Conservation (phyloP, 2,797 vertebrate species). For the Crypturellus tataupa region DNA sequence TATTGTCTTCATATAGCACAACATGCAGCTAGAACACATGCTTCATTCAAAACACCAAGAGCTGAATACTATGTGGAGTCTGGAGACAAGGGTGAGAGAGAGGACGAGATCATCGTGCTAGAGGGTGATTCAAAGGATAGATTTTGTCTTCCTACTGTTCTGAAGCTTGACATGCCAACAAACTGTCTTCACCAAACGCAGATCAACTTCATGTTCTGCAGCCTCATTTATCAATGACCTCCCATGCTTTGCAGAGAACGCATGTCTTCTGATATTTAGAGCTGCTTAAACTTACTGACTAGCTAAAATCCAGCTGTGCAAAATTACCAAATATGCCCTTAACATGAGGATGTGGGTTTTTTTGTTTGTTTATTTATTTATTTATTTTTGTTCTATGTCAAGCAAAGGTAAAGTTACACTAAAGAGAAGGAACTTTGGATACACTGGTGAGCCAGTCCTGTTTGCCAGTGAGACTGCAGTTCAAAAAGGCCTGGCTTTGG, state of each 20-base stretch:
- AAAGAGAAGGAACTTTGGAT: neutral
- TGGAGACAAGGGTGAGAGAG: neutral
- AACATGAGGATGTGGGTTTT: neutral
- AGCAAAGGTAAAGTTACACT: neutral
- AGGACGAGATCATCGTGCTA: neutral
- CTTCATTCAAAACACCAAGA: neutral
- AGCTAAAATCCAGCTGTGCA: neutral
- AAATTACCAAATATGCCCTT: neutral
- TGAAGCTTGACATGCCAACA: neutral
- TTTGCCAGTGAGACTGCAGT: neutral
- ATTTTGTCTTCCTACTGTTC: neutral
- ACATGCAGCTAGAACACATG: neutral
- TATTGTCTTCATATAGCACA: neutral
- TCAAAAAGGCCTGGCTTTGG: conserved; percentile 6
- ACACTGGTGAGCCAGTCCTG: neutral
- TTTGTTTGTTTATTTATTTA: neutral
- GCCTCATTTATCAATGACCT: neutral
- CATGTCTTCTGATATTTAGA: neutral
- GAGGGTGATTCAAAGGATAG: neutral
- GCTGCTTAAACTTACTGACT: neutral
- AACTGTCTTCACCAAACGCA: neutral
- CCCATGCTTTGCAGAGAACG: neutral
- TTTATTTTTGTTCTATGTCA: neutral
- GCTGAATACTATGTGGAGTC: neutral
- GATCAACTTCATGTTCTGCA: neutral